Evolutionary conservation across 2,113 vertebrate genomes (phyloP), one percentile per base, ranked within the genome.

Genomic region (Damaliscus lunatus): DNA sequence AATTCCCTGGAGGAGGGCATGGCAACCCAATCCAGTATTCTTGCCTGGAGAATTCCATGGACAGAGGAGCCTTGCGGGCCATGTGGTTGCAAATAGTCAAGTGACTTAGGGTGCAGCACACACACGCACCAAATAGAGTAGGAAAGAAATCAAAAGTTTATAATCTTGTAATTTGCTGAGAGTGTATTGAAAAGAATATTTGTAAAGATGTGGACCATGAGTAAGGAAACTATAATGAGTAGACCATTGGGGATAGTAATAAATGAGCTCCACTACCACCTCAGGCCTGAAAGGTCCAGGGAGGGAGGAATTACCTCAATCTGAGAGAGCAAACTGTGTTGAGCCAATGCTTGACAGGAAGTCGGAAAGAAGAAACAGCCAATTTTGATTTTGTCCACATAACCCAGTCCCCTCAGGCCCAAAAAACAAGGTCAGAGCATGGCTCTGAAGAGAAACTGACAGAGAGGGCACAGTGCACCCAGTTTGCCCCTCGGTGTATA

Each of bases 361-460:
- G 12, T 9, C 23, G 77, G 55, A 33, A 57, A 29, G 8, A 13
- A 80, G n/a, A 77, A 90, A 93, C 17, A 74, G 29, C 4, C 21
- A 50, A 43, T 52, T 91, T 88, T 91, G 10, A 88, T 89, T 92
- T 84, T 55, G 27, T 48, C 74, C 36, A 40, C 23, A 85, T 25
- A 50, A 29, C 5, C n/a, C 29, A 59, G n/a, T 59, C 2, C 33
- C 4, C 1, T 46, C 31, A 1, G 1, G 53, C 11, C 8, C 3
- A 36, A 43, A 67, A 55, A 86, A 82, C 11, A 77, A 40, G 7
- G 11, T 60, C n/a, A 90, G 21, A 88, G 21, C 25, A 25, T 29
- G 7, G 21, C 31, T 92, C 21, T 55, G 80, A 52, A 82, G 46
- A 78, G 40, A 52, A 36, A 13, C 50, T n/a, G 6, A 57, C 2